phyloP scores from a whole-genome alignment of 2,113 vertebrate genomes.

The Collichthys lucidus region DNA sequence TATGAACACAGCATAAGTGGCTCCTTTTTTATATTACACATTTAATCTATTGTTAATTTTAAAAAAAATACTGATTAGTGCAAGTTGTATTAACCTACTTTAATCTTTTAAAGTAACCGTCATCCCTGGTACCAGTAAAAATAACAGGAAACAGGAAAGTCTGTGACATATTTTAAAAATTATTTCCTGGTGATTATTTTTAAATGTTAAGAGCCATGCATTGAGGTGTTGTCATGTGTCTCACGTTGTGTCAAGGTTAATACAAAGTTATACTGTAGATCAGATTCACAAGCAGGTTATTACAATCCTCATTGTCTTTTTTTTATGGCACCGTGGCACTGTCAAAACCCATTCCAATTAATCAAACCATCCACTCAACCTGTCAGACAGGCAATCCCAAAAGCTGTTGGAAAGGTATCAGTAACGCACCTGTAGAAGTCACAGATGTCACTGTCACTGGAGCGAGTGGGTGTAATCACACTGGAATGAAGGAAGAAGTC shows the following conservation, averaged over 20 bases:
- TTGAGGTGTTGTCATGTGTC: constrained; percentile 5
- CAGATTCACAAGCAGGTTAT: constrained; percentile 36
- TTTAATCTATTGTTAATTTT: background rate
- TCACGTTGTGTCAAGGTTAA: background rate
- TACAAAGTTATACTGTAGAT: constrained; percentile 5
- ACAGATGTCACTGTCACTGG: constrained; percentile 24
- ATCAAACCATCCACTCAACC: constrained; percentile 22
- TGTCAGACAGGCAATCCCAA: constrained; percentile 35
- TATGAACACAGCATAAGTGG: no score
- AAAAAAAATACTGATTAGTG: background rate
- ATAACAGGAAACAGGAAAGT: background rate
- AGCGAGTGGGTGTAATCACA: constrained; percentile 39
- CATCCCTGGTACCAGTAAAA: background rate
- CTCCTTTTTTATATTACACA: background rate
- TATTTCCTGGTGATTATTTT: background rate
- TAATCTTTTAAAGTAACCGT: background rate
- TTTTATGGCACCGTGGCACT: background rate
- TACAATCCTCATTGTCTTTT: constrained; percentile 6
- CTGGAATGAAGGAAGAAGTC: constrained; percentile 67
- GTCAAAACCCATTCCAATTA: constrained; percentile 1
- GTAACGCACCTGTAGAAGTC: constrained; percentile 35
- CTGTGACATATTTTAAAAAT: background rate
- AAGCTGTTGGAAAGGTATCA: constrained; percentile 2
- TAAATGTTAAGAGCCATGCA: background rate
- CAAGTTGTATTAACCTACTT: background rate